Base-by-base conservation (phyloP, 2,797 vertebrate genomes). In the Ficedula albicollis region DNA sequence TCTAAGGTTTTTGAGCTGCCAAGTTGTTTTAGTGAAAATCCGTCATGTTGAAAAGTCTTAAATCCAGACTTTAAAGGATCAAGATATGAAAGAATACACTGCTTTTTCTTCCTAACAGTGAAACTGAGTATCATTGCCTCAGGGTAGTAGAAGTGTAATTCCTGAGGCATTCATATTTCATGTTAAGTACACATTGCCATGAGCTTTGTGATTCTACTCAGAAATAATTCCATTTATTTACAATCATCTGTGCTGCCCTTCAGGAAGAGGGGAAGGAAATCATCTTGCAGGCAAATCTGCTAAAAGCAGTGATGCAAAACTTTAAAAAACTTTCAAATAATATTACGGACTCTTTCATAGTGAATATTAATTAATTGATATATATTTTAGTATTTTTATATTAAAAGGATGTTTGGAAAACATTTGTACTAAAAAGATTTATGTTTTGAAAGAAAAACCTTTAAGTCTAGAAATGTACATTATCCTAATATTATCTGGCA, bases 11-110 rank as follows among this genome's bases (percentile, higher is more conserved):
- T 84, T 85, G 48, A 68, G 43, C 82, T 89, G 86, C n/a, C 92
- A 92, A 79, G 39, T 29, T 78, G 25, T 67, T 93, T 93, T 63
- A 92, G 56, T 46, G 84, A 41, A 93, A 96, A 92, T 95, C 76
- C 96, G 80, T 89, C 90, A 85, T 69, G 56, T 74, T 54, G 76
- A 70, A 94, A 46, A 67, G 64, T 96, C 68, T 93, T 95, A 90
- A 97, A 96, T 26, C 27, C 34, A 76, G 41, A 69, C 75, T 70
- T 86, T 93, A 97, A 96, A 93, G 59, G 41, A 93, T 94, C 84
- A 87, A 46, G 72, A 32, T 70, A 80, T 90, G 80, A 56, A 95
- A 90, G 72, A 76, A 60, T 92, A 67, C 51, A 79, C 63, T 83
- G 20, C 14, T 63, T 94, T 88, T 38, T 89, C 21, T 90, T 95